Conservation (phyloP, 2,888 invertebrate species). For the Beris morrisii region DNA sequence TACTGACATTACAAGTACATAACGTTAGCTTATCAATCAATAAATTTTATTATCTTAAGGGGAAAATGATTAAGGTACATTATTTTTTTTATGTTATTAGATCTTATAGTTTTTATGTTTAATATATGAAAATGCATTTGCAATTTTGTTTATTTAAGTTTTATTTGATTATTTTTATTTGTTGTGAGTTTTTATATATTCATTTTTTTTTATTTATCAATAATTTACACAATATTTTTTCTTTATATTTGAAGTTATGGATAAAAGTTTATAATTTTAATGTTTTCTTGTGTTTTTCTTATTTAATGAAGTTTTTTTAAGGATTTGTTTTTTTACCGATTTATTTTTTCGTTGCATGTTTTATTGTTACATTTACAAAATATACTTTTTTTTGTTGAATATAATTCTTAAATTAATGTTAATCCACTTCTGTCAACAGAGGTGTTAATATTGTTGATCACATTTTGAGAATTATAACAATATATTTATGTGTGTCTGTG, state of each 20-base stretch:
- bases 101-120: neutral
- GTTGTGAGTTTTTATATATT: conserved; percentile 4
- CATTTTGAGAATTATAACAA: conserved; percentile 32
- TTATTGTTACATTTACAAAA: conserved; percentile 33
- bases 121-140: conserved; percentile 1
- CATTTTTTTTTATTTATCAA: conserved; percentile 19
- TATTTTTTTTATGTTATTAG: neutral
- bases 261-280: conserved; percentile 16
- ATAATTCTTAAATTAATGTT: conserved; percentile 32
- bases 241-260: conserved; percentile 17
- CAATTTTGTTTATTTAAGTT: neutral
- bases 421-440: conserved; percentile 34
- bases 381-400: conserved; percentile 27
- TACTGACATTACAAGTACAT: neutral
- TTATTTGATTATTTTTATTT: conserved; percentile 21
- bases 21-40: neutral
- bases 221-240: conserved; percentile 17
- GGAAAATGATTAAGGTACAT: neutral
- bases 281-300: conserved; percentile 1
- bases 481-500: conserved; percentile 17
- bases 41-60: neutral
- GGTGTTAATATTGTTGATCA: conserved; percentile 33
- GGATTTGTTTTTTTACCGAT: conserved; percentile 21
- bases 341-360: conserved; percentile 30
- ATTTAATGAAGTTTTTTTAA: conserved; percentile 8